Base-by-base conservation (phyloP, 2,113 vertebrate genomes). In the Grus americana region DNA sequence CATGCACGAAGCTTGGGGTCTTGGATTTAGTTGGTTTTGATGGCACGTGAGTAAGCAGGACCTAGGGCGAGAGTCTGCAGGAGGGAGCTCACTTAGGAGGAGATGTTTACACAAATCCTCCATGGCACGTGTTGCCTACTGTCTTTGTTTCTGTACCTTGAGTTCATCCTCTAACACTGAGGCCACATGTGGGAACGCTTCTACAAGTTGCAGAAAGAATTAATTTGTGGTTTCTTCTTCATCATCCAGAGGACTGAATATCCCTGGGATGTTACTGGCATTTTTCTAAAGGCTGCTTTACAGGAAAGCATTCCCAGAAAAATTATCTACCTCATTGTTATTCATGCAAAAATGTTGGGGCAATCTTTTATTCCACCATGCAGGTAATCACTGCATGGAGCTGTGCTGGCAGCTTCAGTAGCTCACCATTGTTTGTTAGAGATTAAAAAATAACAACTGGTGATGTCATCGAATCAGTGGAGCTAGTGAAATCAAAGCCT, bases 371-470 rank as follows among this genome's bases (percentile, higher is more conserved):
- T 79, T 78, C 59, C 9, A 3, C 52, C 84, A 12, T 22, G 57
- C 83, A 70, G 90, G 40, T 90, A 22, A 44, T 87, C 88, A 21
- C 90, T 46, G 68, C 65, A 12, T 87, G 93, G 49, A 83, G 86
- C 86, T 92, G 46, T 70, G 59, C 87, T 76, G 10, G 26, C 55
- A 76, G 86, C 79, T 75, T 70, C 52, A 85, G 74, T 50, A 52
- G 54, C 66, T 86, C 93, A 10, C 92, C 59, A 11, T 71, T 87
- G 36, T 74, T 94, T 36, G 34, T 74, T 72, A 79, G 93, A 85
- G 92, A 93, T 95, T 90, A 83, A 93, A 96, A 88, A 83, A 75
- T 70, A 81, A 87, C 86, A 74, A 74, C 85, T 36, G 73, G 54
- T 82, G 58, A 71, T 88, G 93, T 32, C 78, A 55, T 91, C 38